These are phyloP conservation scores for Trinectes maculatus DNA, from an alignment of 2,113 vertebrate genomes.

Conservation along the genomic window DNA sequence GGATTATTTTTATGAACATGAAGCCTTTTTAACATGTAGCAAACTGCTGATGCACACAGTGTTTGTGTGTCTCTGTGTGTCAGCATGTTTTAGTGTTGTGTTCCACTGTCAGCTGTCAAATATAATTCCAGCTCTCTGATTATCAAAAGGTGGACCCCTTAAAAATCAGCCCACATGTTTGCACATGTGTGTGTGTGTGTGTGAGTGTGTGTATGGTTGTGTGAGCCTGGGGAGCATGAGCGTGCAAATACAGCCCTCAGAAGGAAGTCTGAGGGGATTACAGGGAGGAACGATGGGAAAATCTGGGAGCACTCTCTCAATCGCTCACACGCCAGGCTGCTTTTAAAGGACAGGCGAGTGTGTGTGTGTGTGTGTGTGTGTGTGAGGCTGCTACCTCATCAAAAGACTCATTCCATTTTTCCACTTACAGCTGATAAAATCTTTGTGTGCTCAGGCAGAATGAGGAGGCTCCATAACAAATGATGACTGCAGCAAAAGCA, in stretches of 20 bases:
- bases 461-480: slow-evolving; percentile 19
- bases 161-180: slow-evolving; percentile 24
- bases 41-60: slow-evolving; percentile 58
- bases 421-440: slow-evolving; percentile 59
- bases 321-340: slow-evolving; percentile 75
- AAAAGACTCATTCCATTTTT: slow-evolving; percentile 60
- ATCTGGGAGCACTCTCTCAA: slow-evolving; percentile 75
- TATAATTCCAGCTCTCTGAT: slow-evolving; percentile 28
- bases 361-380: slow-evolving; percentile 33
- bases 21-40: slow-evolving; percentile 48
- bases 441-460: slow-evolving; percentile 38
- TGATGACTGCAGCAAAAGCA: background rate
- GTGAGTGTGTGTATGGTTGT: slow-evolving; percentile 23
- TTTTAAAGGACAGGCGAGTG: slow-evolving; percentile 68
- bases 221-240: slow-evolving; percentile 52
- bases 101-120: slow-evolving; percentile 50
- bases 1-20: slow-evolving; percentile 53
- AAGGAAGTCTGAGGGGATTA: slow-evolving; percentile 78
- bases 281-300: slow-evolving; percentile 78
- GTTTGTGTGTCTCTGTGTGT: slow-evolving; percentile 30
- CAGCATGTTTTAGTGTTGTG: slow-evolving; percentile 14
- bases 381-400: slow-evolving; percentile 62
- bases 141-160: slow-evolving; percentile 49
- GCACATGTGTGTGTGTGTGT: slow-evolving; percentile 13
- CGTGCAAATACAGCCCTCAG: slow-evolving; percentile 74